Evolutionary conservation across 1,140 invertebrate species (phyloP), one percentile per base, ranked within the genome.

Genomic region (Cyclargus thomasi): DNA sequence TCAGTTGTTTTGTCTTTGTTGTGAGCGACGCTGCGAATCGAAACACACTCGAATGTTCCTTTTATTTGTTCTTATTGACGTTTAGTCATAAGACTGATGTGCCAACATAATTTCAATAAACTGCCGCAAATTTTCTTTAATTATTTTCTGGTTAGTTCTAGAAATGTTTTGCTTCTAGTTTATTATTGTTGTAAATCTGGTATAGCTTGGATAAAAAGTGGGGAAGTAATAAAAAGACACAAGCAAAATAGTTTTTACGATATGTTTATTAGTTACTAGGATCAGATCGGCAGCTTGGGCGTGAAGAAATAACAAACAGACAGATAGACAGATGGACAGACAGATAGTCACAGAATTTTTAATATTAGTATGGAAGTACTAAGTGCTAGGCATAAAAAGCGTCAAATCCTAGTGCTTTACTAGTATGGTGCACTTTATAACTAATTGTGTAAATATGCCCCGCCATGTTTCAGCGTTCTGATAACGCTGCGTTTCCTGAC

Each of bases 361-460:
- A 35, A 35, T 35, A 35, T 35, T 5, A 35, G 8, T 35, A 35
- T 20, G 23, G 16, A 29, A 35, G 18, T 64, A 64, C n/a, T n/a
- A n/a, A n/a, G n/a, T n/a, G n/a, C 39, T 2, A 53, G 21, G 11
- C 53, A 16, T 47, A 62, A 29, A 67, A 23, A 67, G 39, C 39
- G 67, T 18, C 35, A 67, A 53, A 16, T 35, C 22, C 59, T 20
- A 53, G 29, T 35, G 53, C 1, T 11, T 18, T 20, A 17, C 55
- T 47, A 67, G 62, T 64, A 62, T 39, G 62, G 47, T 71, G 64
- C 70, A 69, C 65, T 69, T 39, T 47, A 20, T 68, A 53, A 69
- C 67, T 70, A 71, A 70, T 67, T 74, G 74, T 64, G 70, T 67
- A 74, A 76, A 76, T 74, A 74, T 76, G 74, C 70, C 64, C 67